phyloP scores from a whole-genome alignment of 2,113 vertebrate genomes.

The Apaloderma vittatum region DNA sequence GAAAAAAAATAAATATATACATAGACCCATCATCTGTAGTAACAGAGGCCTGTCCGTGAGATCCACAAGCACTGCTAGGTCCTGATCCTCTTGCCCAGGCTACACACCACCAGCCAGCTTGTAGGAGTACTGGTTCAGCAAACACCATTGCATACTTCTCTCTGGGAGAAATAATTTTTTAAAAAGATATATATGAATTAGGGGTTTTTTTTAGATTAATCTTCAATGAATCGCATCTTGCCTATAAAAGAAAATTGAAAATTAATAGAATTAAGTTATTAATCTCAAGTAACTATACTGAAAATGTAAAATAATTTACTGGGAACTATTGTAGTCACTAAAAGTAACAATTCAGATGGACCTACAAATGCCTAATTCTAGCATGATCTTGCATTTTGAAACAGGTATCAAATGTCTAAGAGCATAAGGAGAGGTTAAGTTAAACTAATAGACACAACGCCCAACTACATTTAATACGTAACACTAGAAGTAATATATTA shows the following conservation, averaged over 20 bases:
- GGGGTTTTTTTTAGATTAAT: background rate
- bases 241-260: background rate
- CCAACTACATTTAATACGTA: background rate
- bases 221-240: background rate
- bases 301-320: fast-evolving
- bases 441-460: background rate
- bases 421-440: background rate
- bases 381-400: too few relatives aligned
- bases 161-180: conserved; percentile 73
- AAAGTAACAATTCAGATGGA: background rate
- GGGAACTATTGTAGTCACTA: background rate
- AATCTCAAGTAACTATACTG: background rate
- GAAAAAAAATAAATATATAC: conserved; percentile 58
- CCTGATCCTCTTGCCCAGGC: conserved; percentile 98
- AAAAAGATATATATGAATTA: background rate
- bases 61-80: conserved; percentile 98
- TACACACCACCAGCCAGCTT: conserved; percentile 99
- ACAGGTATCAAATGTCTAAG: too few relatives aligned
- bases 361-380: background rate
- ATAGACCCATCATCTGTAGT: conserved; percentile 99
- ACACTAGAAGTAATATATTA: background rate
- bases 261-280: background rate
- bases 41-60: conserved; percentile 96
- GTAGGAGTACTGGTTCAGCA: conserved; percentile 96
- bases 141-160: conserved; percentile 99